phyloP scores from a whole-genome alignment of 2,888 invertebrate species.

The Pyralis farinalis region DNA sequence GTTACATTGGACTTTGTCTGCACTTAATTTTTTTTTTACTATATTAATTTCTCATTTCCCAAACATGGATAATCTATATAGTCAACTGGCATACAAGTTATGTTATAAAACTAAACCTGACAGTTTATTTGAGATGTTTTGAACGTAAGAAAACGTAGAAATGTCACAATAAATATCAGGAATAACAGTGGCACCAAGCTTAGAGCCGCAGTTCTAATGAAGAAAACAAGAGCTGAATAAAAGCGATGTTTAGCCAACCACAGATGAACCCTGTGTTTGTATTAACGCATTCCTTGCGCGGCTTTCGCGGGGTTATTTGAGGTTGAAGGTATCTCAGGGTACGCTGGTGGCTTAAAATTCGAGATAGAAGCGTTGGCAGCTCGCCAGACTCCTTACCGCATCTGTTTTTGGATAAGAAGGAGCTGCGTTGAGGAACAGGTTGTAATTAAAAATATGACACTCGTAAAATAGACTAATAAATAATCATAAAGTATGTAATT shows the following conservation, averaged over 20 bases:
- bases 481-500: not conserved
- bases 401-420: conserved; percentile 37
- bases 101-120: no score
- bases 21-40: no score
- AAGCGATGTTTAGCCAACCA: conserved; percentile 34
- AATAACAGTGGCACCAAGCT: conserved; percentile 30
- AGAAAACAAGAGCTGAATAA: conserved; percentile 51
- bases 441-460: conserved; percentile 46
- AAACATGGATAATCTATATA: no score
- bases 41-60: no score
- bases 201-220: conserved; percentile 44
- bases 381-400: conserved; percentile 49
- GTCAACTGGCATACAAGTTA: no score
- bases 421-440: conserved; percentile 23
- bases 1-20: no score
- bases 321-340: conserved; percentile 33
- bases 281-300: conserved; percentile 24
- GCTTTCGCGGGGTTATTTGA: conserved; percentile 22
- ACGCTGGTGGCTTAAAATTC: conserved; percentile 48
- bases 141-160: conserved; percentile 10
- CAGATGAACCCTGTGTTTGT: conserved; percentile 30
- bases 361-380: conserved; percentile 48
- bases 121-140: not conserved
- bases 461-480: no score
- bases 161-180: conserved; percentile 15